Evolutionary conservation across 2,888 invertebrate species (phyloP), one percentile per base, ranked within the genome.

Genomic region (Limnephilus lunatus): DNA sequence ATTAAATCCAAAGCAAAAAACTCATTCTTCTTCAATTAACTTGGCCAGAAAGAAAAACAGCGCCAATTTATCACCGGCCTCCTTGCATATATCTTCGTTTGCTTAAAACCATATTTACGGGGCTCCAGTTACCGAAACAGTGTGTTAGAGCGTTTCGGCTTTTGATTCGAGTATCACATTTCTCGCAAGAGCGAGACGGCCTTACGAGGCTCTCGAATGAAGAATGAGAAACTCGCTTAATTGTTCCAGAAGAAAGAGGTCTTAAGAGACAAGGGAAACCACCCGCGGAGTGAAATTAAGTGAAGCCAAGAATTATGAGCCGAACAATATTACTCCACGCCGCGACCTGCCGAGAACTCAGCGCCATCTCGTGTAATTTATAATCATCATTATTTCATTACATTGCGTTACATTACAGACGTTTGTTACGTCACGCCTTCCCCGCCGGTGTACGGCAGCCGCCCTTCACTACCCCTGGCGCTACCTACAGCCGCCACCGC

Each of bases 321-420:
- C 44, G 93, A 93, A 93, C 93, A 93, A 93, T 93, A 93, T 93
- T 93, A 93, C 93, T 93, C 90, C 93, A 91, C 92, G 92, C 93
- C 92, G 92, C 92, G 93, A 92, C 91, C 93, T 91, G 89, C 91
- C 81, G 92, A 91, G 92, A 91, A 93, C 92, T 93, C 92, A 91
- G 89, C 92, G 91, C 93, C 93, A 89, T 93, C 93, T 87, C 89
- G 81, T 44, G 93, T 93, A 93, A 93, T 93, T 93, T 93, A 93
- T 93, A 93, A 93, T 93, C 93, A 92, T 93, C 93, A 93, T 93
- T 93, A 93, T 93, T 93, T 93, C 93, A 93, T 93, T 93, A 93
- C 92, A 85, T 93, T 91, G 89, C 93, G 89, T 93, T 92, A 93
- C 91, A 93, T 92, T 92, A 93, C 89, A 89, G 93, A 90, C 90